Evolutionary conservation across 2,888 invertebrate species (phyloP), one percentile per base, ranked within the genome.

Genomic region (Barypeithes pellucidus): DNA sequence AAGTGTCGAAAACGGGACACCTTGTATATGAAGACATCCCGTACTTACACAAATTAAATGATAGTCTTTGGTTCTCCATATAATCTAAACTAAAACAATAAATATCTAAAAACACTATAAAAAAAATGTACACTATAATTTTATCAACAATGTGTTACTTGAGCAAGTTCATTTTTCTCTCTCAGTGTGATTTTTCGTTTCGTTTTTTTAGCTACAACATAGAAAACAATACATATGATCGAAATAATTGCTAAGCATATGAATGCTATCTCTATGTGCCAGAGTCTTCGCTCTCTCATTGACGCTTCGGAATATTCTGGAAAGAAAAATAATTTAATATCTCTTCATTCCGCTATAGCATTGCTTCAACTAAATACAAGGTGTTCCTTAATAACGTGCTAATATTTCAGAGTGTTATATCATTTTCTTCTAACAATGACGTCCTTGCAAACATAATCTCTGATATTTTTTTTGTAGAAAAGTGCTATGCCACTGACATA

Each of bases 201-300:
- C 5, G 66, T 65, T 43, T 61, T 72, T n/a, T 73, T 11, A 7
- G 57, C 47, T 50, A 69, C 54, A 24, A 73, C 47, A 16, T 73
- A 73, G 39, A 73, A 29, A 0, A 73, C 18, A 11, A 69, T 50
- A 2, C 61, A 54, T 14, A 75, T 16, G 3, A 72, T 57, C 7
- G 60, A 50, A 3, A 72, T 45, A 0, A 20, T 41, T 12, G 57
- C 57, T 47, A 72, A 11, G 43, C 72, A 66, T 45, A 73, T 73
- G 14, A 67, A 72, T 0, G 75, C 75, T 33, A 75, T 54, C 41
- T 75, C 71, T 47, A 75, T 45, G 43, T 72, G 67, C 67, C 67
- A 72, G 22, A 75, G 22, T 54, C 62, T 45, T 41, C 43, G 39
- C 8, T 39, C 22, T 22, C 33, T 63, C 41, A 52, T 33, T n/a